phyloP scores from a whole-genome alignment of 2,888 invertebrate genomes.

The Dysmachus trigonus region DNA sequence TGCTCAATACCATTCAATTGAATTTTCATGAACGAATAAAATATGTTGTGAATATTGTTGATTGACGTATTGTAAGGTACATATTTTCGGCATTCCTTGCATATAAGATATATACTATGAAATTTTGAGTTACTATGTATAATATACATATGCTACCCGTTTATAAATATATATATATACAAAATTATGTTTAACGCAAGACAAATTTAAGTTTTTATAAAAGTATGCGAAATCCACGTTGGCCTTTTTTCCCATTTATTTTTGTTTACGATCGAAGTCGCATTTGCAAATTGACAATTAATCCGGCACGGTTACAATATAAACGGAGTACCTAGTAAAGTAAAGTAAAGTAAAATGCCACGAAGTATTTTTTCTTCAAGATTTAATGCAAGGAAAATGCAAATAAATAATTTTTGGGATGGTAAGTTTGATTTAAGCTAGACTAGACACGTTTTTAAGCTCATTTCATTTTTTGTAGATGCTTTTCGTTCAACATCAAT shows the following conservation, averaged over 20 bases:
- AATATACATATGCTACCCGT: too few relatives aligned
- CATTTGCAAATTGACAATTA: constrained; percentile 43
- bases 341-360: constrained; percentile 53
- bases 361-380: constrained; percentile 57
- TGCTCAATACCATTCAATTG: too few relatives aligned
- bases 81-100: too few relatives aligned
- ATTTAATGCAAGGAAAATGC: constrained; percentile 53
- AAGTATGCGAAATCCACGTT: neutral
- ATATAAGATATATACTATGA: too few relatives aligned
- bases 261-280: constrained; percentile 18
- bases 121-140: too few relatives aligned
- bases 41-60: too few relatives aligned
- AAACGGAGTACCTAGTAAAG: constrained; percentile 21
- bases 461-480: constrained; percentile 4
- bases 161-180: too few relatives aligned
- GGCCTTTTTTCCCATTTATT: neutral
- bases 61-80: too few relatives aligned
- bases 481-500: constrained; percentile 46
- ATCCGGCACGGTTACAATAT: constrained; percentile 6
- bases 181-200: too few relatives aligned
- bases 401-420: constrained; percentile 55
- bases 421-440: constrained; percentile 51
- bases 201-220: neutral
- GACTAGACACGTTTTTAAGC: neutral
- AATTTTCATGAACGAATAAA: too few relatives aligned